Percentiles rank a stretch among this genome's conserved stretches.
Evolutionary conservation across 37 sponge, comb jelly and placozoan genomes (phyloP).

Genomic region (Hormiphora californensis): DNA sequence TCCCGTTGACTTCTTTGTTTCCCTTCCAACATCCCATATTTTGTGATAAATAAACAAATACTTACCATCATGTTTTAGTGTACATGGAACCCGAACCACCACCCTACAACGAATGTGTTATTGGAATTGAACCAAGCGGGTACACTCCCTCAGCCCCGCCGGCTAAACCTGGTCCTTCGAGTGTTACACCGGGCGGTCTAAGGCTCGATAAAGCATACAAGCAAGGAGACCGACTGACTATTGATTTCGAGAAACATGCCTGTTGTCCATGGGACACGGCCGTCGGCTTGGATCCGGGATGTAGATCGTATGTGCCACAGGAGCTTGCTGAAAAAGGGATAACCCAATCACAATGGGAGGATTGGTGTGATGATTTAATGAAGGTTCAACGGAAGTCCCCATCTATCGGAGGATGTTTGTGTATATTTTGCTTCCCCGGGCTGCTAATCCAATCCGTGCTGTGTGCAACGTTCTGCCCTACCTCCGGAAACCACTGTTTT

Average conservation of each 20-base stretch:
- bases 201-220: slow-evolving; percentile 17
- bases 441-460: background rate
- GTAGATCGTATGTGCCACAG: slow-evolving; percentile 31
- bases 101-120: too few species aligned
- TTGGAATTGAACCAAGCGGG: background rate
- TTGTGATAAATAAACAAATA: too few species aligned
- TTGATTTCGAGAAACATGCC: slow-evolving; percentile 1
- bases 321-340: slow-evolving; percentile 26
- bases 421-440: slow-evolving; percentile 33
- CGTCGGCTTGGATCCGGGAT: slow-evolving; percentile 28
- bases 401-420: slow-evolving; percentile 39
- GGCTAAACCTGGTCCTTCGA: background rate
- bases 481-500: slow-evolving; percentile 9
- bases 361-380: slow-evolving; percentile 51
- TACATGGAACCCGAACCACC: too few species aligned
- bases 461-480: slow-evolving; percentile 19
- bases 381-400: slow-evolving; percentile 18
- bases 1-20: too few species aligned
- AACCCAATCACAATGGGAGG: background rate
- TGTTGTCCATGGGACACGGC: background rate
- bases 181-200: slow-evolving; percentile 5
- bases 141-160: background rate
- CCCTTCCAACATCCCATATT: too few species aligned
- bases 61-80: too few species aligned
- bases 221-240: background rate